Evolutionary conservation across 2,113 vertebrate genomes (phyloP), one percentile per base, ranked within the genome.

Genomic region (Acrocephalus kingi): DNA sequence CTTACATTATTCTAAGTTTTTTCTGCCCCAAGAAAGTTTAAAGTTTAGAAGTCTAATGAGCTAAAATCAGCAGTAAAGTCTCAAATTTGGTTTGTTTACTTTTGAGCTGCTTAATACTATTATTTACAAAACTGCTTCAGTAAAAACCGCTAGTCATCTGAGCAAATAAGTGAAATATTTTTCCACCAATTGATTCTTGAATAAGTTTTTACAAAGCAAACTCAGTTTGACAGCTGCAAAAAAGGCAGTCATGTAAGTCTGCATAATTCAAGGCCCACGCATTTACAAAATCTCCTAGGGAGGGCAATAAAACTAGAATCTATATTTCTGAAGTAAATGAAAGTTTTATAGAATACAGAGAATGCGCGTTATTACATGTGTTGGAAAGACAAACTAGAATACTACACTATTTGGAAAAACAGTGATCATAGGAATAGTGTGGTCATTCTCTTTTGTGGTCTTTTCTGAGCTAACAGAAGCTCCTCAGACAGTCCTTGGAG

Each of bases 21-120:
- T 74, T n/a, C 3, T 5, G 33, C 1, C 0, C 0, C 0, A 30
- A 55, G 2, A 52, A 39, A 18, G 1, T 9, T 84, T 55, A 3
- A 75, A 51, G 3, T 56, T 61, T 83, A 1, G 46, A 58, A 51
- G 16, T 22, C 4, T 25, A 54, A 68, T 33, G 19, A 89, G 15
- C 12, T 48, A n/a, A 37, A 80, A 30, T 27, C 72, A 18, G 6
- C 35, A 56, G 17, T n/a, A 72, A 88, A 71, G 80, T 62, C 31
- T 58, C 20, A 35, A 27, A 31, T 80, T 84, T 52, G 6, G 1
- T 73, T 80, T 72, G 2, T 88, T 93, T 92, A 76, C 16, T 61
- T 35, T 59, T 69, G 28, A 63, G 12, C 3, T 83, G 24, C 19
- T 79, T 87, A 78, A 85, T 37, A 61, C 3, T 22, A 15, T 59